phyloP scores from a whole-genome alignment of 2,113 vertebrate species.

The Silurus asotus region DNA sequence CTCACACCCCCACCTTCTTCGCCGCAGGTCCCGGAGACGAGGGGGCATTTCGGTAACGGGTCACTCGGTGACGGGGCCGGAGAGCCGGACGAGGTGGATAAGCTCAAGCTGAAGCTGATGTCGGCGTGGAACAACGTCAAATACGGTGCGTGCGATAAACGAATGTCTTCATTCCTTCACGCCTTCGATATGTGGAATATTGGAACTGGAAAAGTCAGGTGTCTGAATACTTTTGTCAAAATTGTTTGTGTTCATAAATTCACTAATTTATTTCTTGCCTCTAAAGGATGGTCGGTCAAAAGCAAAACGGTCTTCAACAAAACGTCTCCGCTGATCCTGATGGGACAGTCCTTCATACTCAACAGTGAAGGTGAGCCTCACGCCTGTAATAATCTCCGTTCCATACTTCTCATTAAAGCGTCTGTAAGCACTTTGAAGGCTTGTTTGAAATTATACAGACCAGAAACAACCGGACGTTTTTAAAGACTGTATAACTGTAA shows the following conservation, averaged over 20 bases:
- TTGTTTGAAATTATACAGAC: not conserved
- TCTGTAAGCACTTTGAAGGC: not conserved
- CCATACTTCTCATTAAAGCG: not conserved
- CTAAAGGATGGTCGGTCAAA: constrained; percentile 87
- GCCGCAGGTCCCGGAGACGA: constrained; percentile 55
- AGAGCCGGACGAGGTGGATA: constrained; percentile 87
- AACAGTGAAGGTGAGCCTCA: constrained; percentile 76
- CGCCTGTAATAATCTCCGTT: not conserved
- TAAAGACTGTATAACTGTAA: not conserved
- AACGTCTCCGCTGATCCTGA: constrained; percentile 76
- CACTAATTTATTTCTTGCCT: constrained; percentile 8
- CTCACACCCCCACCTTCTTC: constrained; percentile 27
- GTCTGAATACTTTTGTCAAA: no score
- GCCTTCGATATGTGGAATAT: no score
- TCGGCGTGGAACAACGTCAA: constrained; percentile 90
- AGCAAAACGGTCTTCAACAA: constrained; percentile 86
- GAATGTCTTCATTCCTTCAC: no score
- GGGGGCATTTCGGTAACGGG: constrained; percentile 60
- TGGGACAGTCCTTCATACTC: constrained; percentile 80
- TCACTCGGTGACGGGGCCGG: constrained; percentile 48
- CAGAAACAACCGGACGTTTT: not conserved
- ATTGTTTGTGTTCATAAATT: not conserved
- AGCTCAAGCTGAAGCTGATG: constrained; percentile 85
- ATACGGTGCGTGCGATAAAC: constrained; percentile 75
- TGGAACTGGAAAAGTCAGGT: no score